Conservation (phyloP, 2,113 vertebrate species). For the Theristicus caerulescens region DNA sequence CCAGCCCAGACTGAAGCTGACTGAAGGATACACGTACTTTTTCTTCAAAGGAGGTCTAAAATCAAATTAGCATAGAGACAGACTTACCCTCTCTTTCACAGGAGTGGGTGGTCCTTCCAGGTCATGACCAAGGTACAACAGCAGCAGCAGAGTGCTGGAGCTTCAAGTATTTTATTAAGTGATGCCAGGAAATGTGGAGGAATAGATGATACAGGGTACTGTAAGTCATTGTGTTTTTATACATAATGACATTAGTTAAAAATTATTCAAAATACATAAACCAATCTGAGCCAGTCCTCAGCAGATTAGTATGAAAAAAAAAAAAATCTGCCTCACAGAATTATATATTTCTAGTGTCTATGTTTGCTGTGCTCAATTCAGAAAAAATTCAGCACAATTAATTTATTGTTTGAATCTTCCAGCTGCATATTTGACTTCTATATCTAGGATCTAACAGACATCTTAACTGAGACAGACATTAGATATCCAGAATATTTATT, state of each 20-base stretch:
- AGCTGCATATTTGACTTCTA: neutral
- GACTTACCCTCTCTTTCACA: slow-evolving; percentile 28
- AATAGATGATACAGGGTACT: neutral
- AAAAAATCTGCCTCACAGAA: neutral
- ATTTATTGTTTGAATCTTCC: neutral
- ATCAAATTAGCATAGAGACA: neutral
- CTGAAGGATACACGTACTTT: neutral
- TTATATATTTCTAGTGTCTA: neutral
- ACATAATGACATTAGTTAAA: neutral
- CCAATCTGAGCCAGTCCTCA: neutral
- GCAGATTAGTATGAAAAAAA: neutral
- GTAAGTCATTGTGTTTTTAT: neutral
- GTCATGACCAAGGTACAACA: slow-evolving; percentile 35
- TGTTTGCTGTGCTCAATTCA: neutral
- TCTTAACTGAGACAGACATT: neutral
- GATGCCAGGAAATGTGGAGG: neutral
- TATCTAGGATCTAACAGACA: neutral
- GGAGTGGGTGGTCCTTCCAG: slow-evolving; percentile 73
- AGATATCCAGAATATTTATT: slow-evolving; percentile 31
- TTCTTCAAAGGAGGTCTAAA: slow-evolving; percentile 58
- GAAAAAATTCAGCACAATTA: neutral
- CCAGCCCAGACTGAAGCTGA: neutral
- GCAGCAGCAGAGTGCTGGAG: neutral
- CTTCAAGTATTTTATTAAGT: neutral
- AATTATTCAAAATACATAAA: neutral